phyloP scores from a whole-genome alignment of 23 tunicate species.

The Corella eumyota region DNA sequence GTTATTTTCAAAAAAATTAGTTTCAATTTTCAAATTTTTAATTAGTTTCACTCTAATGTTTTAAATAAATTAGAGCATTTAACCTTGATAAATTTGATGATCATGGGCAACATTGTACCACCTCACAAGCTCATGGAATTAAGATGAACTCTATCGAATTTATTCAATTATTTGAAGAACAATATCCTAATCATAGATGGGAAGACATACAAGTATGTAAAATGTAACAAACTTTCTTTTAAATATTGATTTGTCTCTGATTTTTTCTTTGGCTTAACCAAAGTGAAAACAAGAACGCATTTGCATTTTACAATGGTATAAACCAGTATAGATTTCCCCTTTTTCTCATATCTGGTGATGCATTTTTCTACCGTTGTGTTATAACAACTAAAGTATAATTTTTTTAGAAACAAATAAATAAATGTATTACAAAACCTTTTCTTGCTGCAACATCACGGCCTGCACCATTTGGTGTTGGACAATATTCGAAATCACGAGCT shows the following conservation, averaged over 20 bases:
- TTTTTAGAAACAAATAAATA: slow-evolving; percentile 24
- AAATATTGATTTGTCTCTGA: too few relatives aligned
- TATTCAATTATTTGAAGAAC: slow-evolving; percentile 17
- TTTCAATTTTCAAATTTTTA: too few relatives aligned
- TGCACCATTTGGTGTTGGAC: slow-evolving; percentile 59
- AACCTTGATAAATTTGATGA: slow-evolving; percentile 25
- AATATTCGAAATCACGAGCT: slow-evolving; percentile 47
- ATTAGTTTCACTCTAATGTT: too few relatives aligned
- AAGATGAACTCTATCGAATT: slow-evolving; percentile 27
- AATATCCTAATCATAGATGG: slow-evolving; percentile 33
- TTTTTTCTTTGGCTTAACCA: too few relatives aligned
- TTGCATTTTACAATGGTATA: too few relatives aligned
- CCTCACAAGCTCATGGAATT: background rate
- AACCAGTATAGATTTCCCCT: too few relatives aligned
- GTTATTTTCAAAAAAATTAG: too few relatives aligned
- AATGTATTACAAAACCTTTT: slow-evolving; percentile 22
- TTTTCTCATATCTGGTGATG: too few relatives aligned
- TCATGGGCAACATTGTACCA: slow-evolving; percentile 30
- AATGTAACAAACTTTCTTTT: background rate
- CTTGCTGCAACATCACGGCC: slow-evolving; percentile 26
- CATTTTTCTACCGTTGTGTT: too few relatives aligned
- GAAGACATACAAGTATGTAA: slow-evolving; percentile 15
- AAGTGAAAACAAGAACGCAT: too few relatives aligned
- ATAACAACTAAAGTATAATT: too few relatives aligned
- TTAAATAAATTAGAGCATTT: slow-evolving; percentile 3